Conservation (phyloP, 2,888 invertebrate genomes). For the Dinocampus coccinellae region DNA sequence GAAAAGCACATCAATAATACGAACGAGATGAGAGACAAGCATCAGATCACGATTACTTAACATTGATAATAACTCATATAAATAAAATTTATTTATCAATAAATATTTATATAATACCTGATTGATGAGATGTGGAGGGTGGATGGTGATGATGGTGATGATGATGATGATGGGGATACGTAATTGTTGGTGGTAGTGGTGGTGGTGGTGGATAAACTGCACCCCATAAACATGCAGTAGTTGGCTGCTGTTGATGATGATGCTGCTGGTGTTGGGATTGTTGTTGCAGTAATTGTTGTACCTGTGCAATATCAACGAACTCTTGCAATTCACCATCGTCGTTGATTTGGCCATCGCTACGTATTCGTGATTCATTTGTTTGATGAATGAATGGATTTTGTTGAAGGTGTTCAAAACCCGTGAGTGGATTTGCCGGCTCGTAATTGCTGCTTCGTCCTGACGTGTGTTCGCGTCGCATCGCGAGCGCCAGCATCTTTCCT, state of each 20-base stretch:
- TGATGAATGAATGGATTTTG: conserved; percentile 57
- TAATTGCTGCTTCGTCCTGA: conserved; percentile 65
- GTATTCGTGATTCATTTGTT: conserved; percentile 57
- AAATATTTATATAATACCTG: conserved; percentile 53
- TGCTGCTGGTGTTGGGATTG: conserved; percentile 69
- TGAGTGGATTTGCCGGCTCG: conserved; percentile 63
- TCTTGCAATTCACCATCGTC: conserved; percentile 71
- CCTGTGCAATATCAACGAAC: conserved; percentile 87
- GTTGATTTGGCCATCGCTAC: conserved; percentile 53
- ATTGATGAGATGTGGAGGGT: conserved; percentile 50
- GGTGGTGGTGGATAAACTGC: conserved; percentile 63
- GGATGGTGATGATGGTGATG: conserved; percentile 59
- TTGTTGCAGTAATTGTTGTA: conserved; percentile 81
- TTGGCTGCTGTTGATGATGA: conserved; percentile 52
- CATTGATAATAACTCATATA: neutral
- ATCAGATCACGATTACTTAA: conserved; percentile 1
- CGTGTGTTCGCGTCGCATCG: conserved; percentile 68
- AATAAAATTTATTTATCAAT: neutral
- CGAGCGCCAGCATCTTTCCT: conserved; percentile 68
- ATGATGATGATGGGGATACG: conserved; percentile 62
- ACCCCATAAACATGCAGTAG: conserved; percentile 55
- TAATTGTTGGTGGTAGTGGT: conserved; percentile 58
- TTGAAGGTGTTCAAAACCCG: conserved; percentile 68
- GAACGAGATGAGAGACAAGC: conserved; percentile 29
- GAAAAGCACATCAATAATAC: neutral